These are phyloP conservation scores for Galago senegalensis DNA, from an alignment of 2,797 vertebrate genomes.

Conservation along the genomic window DNA sequence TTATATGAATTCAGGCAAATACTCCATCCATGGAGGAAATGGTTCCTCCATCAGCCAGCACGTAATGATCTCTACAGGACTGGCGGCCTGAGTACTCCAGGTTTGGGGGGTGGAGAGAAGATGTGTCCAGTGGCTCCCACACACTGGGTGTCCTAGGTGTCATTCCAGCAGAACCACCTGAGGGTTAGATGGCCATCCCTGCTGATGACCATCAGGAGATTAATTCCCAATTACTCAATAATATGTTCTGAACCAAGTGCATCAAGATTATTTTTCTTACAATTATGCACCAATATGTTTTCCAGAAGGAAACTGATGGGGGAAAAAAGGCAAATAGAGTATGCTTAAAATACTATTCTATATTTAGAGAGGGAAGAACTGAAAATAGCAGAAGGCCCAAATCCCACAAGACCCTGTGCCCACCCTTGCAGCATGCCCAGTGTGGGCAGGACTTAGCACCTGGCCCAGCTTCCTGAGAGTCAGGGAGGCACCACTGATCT, in stretches of 20 bases:
- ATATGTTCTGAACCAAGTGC: neutral
- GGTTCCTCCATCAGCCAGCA: neutral
- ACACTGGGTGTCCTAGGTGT: neutral
- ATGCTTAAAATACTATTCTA: conserved; percentile 16
- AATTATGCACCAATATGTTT: conserved; percentile 50
- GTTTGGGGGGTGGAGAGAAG: neutral
- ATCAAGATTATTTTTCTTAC: conserved; percentile 12
- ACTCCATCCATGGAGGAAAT: neutral
- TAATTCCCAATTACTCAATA: neutral
- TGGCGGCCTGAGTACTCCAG: neutral
- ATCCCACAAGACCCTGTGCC: neutral
- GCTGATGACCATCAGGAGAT: neutral
- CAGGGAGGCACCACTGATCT: neutral
- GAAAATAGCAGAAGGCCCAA: conserved; percentile 19
- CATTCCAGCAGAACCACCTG: neutral
- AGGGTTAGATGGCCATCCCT: neutral
- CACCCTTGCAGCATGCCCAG: neutral
- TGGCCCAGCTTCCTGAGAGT: neutral
- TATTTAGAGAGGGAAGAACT: conserved; percentile 26
- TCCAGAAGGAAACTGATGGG: conserved; percentile 38
- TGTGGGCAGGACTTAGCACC: neutral
- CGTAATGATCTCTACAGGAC: neutral
- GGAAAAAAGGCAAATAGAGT: neutral
- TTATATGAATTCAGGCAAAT: neutral
- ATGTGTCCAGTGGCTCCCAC: neutral